Evolutionary conservation across 2,888 invertebrate genomes (phyloP), one percentile per base, ranked within the genome.

Genomic region (Mantis religiosa): DNA sequence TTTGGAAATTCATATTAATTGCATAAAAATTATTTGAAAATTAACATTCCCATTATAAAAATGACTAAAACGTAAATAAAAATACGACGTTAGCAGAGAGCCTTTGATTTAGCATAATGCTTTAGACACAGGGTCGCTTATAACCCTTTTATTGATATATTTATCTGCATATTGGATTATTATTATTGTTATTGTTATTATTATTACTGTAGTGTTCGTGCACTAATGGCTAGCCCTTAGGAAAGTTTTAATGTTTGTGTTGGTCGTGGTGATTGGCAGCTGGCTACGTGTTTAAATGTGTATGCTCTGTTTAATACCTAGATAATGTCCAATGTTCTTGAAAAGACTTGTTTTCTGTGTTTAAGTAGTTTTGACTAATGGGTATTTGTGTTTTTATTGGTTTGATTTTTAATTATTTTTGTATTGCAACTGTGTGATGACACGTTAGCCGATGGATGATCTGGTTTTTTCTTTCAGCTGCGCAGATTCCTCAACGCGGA

Each of bases 401-500:
- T 71, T 71, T 71, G 54, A 20, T 20, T 71, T 71, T 71, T 71
- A 71, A 71, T 71, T 71, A 71, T 71, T 71, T 85, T 27, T 88
- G 88, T 88, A 88, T 81, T 88, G 85, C 83, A 84, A 84, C 88
- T 87, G 84, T 87, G 47, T 89, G 87, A n/a, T 84, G 83, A 87
- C 27, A 87, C 84, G 81, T 89, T 83, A 89, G 88, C 84, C 89
- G 87, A 89, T 87, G 89, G 88, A 85, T 83, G 83, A 92, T 92
- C 93, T 94, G 93, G 94, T 93, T 94, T 93, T 89, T 95, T 95
- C 95, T 96, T 96, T 92, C 96, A 97, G 97, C 97, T 96, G 97
- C 97, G 94, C 97, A 97, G 96, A 97, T 97, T 93, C 97, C 97
- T 93, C 97, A 97, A 95, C 96, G 97, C 95, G 97, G 96, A 96